phyloP scores from a whole-genome alignment of 2,888 invertebrate species.

The Chymomyza caudatula region DNA sequence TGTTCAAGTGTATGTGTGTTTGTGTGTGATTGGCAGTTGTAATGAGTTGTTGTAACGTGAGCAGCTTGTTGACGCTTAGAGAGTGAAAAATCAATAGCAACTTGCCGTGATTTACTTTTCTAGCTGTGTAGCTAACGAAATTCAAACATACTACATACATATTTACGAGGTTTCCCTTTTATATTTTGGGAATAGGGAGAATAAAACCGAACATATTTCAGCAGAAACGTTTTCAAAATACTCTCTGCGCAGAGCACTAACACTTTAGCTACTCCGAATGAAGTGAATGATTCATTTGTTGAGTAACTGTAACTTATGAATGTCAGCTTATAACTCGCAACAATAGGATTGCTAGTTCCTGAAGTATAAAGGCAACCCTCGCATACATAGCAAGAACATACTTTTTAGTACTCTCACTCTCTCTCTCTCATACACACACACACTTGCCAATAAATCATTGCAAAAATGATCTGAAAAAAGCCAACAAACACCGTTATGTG shows the following conservation, averaged over 20 bases:
- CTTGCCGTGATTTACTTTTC: constrained; percentile 17
- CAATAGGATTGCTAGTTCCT: too few species aligned
- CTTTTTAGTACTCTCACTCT: neutral
- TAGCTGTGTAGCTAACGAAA: constrained; percentile 12
- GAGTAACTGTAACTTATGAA: too few species aligned
- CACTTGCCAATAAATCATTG: constrained; percentile 49
- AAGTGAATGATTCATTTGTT: too few species aligned
- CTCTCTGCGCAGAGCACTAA: too few species aligned
- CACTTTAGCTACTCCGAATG: too few species aligned
- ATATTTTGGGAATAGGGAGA: too few species aligned
- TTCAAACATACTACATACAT: constrained; percentile 18
- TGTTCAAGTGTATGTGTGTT: neutral
- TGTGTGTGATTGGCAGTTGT: constrained; percentile 5
- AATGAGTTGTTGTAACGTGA: neutral
- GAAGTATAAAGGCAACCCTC: too few species aligned
- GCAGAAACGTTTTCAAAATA: too few species aligned
- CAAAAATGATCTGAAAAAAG: neutral
- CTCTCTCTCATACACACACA: neutral
- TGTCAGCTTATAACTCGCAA: too few species aligned
- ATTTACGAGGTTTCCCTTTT: too few species aligned
- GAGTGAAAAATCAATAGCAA: constrained; percentile 48
- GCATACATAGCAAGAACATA: neutral
- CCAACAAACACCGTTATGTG: neutral
- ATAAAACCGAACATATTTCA: too few species aligned
- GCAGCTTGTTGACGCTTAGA: neutral